Conservation (phyloP, 2,888 invertebrate species). For the Trissoscelio sp. region DNA sequence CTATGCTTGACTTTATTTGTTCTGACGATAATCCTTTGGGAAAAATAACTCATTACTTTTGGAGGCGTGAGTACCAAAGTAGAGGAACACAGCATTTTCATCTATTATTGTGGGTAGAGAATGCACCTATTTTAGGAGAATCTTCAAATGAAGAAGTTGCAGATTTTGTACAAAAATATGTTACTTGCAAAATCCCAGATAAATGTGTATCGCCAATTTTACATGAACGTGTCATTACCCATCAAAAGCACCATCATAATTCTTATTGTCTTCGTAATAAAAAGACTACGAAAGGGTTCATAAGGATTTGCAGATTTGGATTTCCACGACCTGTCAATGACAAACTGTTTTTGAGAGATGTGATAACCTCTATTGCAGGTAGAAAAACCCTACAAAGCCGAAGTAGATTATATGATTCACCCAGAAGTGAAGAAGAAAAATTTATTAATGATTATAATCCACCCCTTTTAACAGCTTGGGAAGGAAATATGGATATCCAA, state of each 20-base stretch:
- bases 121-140: slow-evolving; percentile 70
- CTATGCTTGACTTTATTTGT: no score
- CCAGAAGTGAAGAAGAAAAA: slow-evolving; percentile 22
- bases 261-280: no score
- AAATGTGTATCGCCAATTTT: not conserved
- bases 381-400: slow-evolving; percentile 71
- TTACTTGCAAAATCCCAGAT: not conserved
- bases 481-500: slow-evolving; percentile 11
- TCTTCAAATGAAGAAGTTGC: no score
- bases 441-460: slow-evolving; percentile 30
- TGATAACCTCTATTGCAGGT: slow-evolving; percentile 1
- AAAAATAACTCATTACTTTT: not conserved
- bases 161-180: no score
- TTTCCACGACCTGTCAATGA: no score
- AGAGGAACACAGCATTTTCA: slow-evolving; percentile 67
- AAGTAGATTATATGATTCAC: slow-evolving; percentile 71
- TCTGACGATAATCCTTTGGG: no score
- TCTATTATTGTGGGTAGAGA: slow-evolving; percentile 75
- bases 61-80: not conserved
- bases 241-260: no score
- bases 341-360: no score
- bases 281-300: no score
- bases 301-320: no score
- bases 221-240: no score
- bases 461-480: slow-evolving; percentile 38